phyloP scores from a whole-genome alignment of 2,888 invertebrate species.

The Chrysolina haemoptera region DNA sequence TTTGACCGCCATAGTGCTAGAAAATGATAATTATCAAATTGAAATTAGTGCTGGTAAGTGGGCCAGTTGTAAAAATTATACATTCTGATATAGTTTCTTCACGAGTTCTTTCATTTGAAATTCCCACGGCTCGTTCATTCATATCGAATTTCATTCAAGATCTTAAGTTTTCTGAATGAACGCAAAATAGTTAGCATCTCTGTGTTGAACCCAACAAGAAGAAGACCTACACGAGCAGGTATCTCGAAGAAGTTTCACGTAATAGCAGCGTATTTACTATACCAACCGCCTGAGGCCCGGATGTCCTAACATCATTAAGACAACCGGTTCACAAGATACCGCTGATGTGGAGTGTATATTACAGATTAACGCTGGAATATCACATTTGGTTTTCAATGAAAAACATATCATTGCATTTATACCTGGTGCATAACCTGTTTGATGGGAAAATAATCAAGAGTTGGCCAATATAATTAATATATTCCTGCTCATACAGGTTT shows the following conservation, averaged over 20 bases:
- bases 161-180: constrained; percentile 11
- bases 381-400: not conserved
- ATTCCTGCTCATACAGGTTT: not conserved
- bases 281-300: constrained; percentile 51
- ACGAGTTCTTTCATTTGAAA: not conserved
- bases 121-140: constrained; percentile 2
- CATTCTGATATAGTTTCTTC: not conserved
- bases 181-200: constrained; percentile 14
- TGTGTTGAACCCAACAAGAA: not conserved
- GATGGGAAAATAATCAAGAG: constrained; percentile 15
- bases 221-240: constrained; percentile 10
- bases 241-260: constrained; percentile 16
- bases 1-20: too few species aligned
- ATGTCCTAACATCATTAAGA: constrained; percentile 54
- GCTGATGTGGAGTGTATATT: constrained; percentile 46
- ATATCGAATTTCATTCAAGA: constrained; percentile 2
- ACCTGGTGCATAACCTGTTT: constrained; percentile 1
- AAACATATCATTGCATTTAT: not conserved
- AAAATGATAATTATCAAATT: too few species aligned
- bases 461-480: not conserved
- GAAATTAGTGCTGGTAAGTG: too few species aligned
- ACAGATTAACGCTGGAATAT: constrained; percentile 37
- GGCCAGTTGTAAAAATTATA: too few species aligned
- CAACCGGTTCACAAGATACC: constrained; percentile 44
- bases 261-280: constrained; percentile 16